phyloP scores from a whole-genome alignment of 1,140 invertebrate genomes.

The Sminthurinus signatus region DNA sequence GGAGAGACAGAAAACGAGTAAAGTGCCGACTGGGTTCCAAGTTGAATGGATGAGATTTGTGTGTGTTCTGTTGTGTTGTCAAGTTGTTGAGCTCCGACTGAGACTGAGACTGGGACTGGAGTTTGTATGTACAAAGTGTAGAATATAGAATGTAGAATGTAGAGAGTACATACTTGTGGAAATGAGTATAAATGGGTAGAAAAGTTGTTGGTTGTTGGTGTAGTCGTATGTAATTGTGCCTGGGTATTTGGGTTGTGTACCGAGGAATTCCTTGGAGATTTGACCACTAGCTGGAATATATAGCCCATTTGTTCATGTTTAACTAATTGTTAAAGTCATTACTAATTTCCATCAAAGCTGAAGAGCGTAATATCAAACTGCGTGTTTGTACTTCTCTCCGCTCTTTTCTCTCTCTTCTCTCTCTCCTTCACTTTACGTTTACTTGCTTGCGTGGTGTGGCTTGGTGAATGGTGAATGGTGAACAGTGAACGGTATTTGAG shows the following conservation, averaged over 20 bases:
- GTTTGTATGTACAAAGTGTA: not conserved
- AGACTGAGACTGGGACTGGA: not conserved
- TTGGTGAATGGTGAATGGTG: too few species aligned
- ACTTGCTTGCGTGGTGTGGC: too few species aligned
- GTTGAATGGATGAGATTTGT: conserved; percentile 10
- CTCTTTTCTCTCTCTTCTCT: not conserved
- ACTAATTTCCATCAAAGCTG: conserved; percentile 42
- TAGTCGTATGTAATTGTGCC: too few species aligned
- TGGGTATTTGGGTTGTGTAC: conserved; percentile 4
- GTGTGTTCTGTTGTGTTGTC: too few species aligned
- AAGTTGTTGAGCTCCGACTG: not conserved
- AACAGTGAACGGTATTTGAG: too few species aligned
- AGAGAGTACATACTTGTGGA: too few species aligned
- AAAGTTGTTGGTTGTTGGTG: too few species aligned
- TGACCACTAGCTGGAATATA: conserved; percentile 20
- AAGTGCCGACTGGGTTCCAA: conserved; percentile 4
- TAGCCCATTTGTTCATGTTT: conserved; percentile 42
- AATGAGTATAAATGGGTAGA: too few species aligned
- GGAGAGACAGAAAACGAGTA: conserved; percentile 1
- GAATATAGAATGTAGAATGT: too few species aligned
- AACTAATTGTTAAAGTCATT: conserved; percentile 43
- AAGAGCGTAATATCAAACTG: conserved; percentile 37
- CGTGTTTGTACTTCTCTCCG: conserved; percentile 21
- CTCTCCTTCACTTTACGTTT: too few species aligned
- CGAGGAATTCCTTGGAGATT: conserved; percentile 27